Base-by-base conservation (phyloP, 2,888 invertebrate genomes). In the Acrocera orbiculus region DNA sequence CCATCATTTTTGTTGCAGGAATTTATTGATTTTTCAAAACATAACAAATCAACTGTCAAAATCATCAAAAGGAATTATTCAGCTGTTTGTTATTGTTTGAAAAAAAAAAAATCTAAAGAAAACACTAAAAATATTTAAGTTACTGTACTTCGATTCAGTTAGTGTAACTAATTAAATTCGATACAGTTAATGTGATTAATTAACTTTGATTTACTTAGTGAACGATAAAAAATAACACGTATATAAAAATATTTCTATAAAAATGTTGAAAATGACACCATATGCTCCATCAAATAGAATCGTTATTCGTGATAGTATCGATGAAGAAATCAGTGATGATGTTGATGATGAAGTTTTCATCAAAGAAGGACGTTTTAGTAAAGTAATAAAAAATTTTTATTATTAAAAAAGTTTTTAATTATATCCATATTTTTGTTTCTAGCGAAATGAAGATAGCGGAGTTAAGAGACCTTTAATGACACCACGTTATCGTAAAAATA, bases 261-360 rank as follows among this genome's bases (percentile, higher is more conserved):
- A 38, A 13, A 58, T 58, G 58, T 53, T 59, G 27, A 58, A 58
- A 56, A 56, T 70, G 67, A 61, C 68, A 47, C 66, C 65, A 51
- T 71, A 70, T 62, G 66, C 69, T 44, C 66, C 69, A 42, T 62
- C 70, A 47, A 69, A 66, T 46, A 65, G 69, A 44, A 63, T 73
- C 33, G 69, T 71, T 44, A 67, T 76, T 27, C 61, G 70, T 40
- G 77, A 78, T 52, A 75, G 72, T 46, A 65, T 73, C 40, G 77
- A 77, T 46, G 76, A 76, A 44, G 78, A 78, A 41, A 69, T 73
- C 42, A 63, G 76, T 44, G 77, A 77, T 46, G 78, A 78, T 54
- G 72, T 78, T 10, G 78, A 79, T 47, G 78, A 79, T 52, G 78
- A 79, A 53, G 78, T 79, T 13, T 79, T 79, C 50, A 76, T 78